A percentile compares a stretch with the other conserved stretches of the same genome.
Evolutionary conservation across 2,888 invertebrate genomes (phyloP).

Genomic region (Agapostemon virescens): DNA sequence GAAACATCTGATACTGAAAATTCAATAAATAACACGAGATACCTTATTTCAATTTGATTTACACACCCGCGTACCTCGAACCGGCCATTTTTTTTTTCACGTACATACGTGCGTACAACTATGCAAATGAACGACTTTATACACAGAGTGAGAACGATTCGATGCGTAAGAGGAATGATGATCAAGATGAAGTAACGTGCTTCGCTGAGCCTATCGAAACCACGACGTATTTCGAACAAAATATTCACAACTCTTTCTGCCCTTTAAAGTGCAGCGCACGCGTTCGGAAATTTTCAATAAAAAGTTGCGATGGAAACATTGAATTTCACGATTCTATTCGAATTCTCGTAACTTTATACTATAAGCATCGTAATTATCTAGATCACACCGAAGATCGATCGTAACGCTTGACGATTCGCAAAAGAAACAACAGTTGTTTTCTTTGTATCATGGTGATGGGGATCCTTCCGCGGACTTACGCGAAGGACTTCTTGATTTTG

Average conservation of each 20-base stretch:
- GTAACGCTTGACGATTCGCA: conserved; percentile 45
- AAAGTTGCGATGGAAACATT: neutral
- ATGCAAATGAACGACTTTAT: conserved; percentile 69
- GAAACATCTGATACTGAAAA: neutral
- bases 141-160: conserved; percentile 66
- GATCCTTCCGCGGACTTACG: conserved; percentile 68
- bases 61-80: conserved; percentile 14
- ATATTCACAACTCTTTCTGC: neutral
- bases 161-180: conserved; percentile 51
- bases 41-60: neutral
- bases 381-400: conserved; percentile 22
- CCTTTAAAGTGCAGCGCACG: neutral
- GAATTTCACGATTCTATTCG: neutral
- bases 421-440: conserved; percentile 37
- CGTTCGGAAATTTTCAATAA: neutral
- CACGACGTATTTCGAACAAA: conserved; percentile 15
- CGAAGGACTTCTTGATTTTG: conserved; percentile 88
- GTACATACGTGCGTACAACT: conserved; percentile 47
- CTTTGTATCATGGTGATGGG: conserved; percentile 30
- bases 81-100: neutral
- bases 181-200: conserved; percentile 38
- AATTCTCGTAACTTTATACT: neutral
- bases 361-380: conserved; percentile 13
- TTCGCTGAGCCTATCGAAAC: conserved; percentile 43
- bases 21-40: conserved; percentile 47